Base-by-base conservation (phyloP, 2,888 invertebrate genomes). In the Lacanobia wlatinum region DNA sequence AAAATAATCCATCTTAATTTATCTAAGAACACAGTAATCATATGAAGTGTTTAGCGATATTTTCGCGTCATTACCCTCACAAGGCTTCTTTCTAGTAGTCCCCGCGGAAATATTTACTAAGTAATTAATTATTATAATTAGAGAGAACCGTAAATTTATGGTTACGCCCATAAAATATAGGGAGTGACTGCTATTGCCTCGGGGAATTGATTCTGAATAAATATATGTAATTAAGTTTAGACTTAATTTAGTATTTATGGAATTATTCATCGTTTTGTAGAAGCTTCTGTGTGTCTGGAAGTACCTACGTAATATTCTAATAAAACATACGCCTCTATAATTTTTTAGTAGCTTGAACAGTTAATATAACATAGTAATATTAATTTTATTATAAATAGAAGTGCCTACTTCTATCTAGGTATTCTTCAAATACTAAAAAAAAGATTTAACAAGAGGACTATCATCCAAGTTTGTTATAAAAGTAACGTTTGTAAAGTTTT, bases 91-190 rank as follows among this genome's bases (percentile, higher is more conserved):
- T 50, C 46, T n/a, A n/a, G 53, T 38, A 81, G 82, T 83, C 91
- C 89, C 90, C 59, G 9, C 70, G 85, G 91, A 88, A 89, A 90
- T 89, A 85, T 84, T 61, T 79, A 65, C 84, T 87, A 87, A 87
- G 87, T 89, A 84, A 84, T 80, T 76, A 79, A 85, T 78, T 66
- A 79, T 85, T 85, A 91, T 91, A 87, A 91, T 92, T 89, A 88
- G 84, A 86, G 73, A 53, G 70, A 70, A 68, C 73, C 79, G 81
- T 66, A 71, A 85, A 86, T 85, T 83, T 72, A 73, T 77, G 67
- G 80, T 69, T 88, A 85, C 86, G 74, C 88, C 88, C 77, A 73
- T 62, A 58, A 72, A 72, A 71, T 60, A 76, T 10, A 28, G 73
- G 85, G 83, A 65, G 81, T 55, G 80, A 58, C 74, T 56, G 8